Conservation (phyloP, 2,113 vertebrate species). For the Pungitius pungitius region DNA sequence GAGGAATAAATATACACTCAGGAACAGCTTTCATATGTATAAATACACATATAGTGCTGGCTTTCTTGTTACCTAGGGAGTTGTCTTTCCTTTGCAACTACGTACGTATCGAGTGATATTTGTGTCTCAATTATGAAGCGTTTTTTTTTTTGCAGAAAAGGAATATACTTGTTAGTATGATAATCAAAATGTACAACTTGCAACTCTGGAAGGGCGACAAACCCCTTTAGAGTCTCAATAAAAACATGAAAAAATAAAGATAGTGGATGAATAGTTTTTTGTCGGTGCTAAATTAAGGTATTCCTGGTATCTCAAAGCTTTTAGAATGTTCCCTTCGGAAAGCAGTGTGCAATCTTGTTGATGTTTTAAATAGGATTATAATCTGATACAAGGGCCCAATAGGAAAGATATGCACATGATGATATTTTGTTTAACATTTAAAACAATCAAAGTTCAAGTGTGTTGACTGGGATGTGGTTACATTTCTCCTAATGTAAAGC, state of each 20-base stretch:
- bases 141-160: background rate
- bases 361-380: no score
- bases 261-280: background rate
- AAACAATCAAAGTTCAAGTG: background rate
- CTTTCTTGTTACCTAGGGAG: background rate
- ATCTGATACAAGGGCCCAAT: no score
- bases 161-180: background rate
- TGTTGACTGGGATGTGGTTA: background rate
- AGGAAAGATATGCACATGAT: no score
- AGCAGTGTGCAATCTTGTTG: background rate
- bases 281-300: background rate
- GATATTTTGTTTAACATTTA: no score
- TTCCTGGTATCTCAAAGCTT: background rate
- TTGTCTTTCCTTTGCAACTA: background rate
- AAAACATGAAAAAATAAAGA: background rate
- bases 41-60: background rate
- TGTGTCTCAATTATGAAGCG: background rate
- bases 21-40: constrained; percentile 32
- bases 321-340: background rate
- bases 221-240: background rate
- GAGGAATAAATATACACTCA: background rate
- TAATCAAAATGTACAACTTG: background rate
- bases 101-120: background rate
- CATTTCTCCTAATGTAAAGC: background rate
- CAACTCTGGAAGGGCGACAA: background rate